A percentile compares a stretch with the other conserved stretches of the same genome.
phyloP scores from a whole-genome alignment of 2,888 invertebrate genomes.

The Trichopoda pennipes region DNA sequence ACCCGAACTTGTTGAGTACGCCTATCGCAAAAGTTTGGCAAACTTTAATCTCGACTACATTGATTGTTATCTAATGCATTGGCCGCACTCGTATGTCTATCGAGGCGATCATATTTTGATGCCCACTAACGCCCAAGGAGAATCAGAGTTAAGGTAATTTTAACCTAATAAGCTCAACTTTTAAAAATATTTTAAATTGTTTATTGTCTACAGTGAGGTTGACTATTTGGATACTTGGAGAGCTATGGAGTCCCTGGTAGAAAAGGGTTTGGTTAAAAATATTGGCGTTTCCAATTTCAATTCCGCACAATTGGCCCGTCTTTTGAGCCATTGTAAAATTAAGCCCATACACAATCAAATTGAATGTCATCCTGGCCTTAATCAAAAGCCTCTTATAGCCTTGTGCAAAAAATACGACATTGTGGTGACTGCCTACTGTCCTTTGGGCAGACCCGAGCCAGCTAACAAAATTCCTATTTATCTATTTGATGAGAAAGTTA shows the following conservation, averaged over 20 bases:
- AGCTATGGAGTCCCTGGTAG: constrained; percentile 85
- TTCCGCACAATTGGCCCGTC: constrained; percentile 84
- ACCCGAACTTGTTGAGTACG: constrained; percentile 87
- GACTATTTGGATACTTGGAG: constrained; percentile 87
- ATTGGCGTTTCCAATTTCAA: constrained; percentile 91
- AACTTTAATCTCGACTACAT: constrained; percentile 86
- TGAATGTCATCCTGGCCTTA: constrained; percentile 85
- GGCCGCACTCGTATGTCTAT: constrained; percentile 79
- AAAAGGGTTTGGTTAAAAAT: constrained; percentile 84
- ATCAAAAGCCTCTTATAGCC: constrained; percentile 85
- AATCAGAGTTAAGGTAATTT: constrained; percentile 77
- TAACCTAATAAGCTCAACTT: neutral
- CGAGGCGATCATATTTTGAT: constrained; percentile 83
- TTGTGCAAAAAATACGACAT: constrained; percentile 85
- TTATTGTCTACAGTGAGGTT: constrained; percentile 79
- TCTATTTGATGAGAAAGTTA: constrained; percentile 81
- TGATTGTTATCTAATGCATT: constrained; percentile 80
- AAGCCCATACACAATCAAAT: constrained; percentile 84
- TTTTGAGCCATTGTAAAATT: constrained; percentile 83
- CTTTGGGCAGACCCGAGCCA: constrained; percentile 88
- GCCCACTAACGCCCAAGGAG: constrained; percentile 84
- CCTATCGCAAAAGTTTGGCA: constrained; percentile 85
- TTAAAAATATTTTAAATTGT: neutral
- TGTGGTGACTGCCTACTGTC: constrained; percentile 88
- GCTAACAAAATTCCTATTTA: constrained; percentile 87